Evolutionary conservation across 2,113 vertebrate species (phyloP).

Genomic region (Aptenodytes patagonicus): DNA sequence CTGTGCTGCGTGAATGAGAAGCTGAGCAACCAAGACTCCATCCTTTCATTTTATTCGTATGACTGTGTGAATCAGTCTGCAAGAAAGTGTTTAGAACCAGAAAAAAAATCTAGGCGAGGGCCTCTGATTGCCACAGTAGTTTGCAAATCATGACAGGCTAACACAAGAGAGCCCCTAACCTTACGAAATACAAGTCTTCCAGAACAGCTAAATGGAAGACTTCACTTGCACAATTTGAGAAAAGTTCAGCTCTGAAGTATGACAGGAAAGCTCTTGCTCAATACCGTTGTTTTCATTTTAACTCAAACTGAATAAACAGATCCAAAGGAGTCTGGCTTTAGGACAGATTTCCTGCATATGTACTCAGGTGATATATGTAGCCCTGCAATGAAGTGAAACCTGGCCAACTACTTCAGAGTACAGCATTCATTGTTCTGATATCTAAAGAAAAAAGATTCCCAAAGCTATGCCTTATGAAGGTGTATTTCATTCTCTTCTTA

Average conservation of each 20-base stretch:
- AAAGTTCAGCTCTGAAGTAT: conserved; percentile 25
- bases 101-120: neutral
- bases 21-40: neutral
- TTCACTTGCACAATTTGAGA: conserved; percentile 46
- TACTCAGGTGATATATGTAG: neutral
- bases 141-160: conserved; percentile 7
- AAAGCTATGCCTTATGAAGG: neutral
- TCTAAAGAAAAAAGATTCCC: neutral
- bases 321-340: neutral
- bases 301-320: conserved; percentile 14
- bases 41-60: neutral
- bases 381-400: neutral
- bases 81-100: neutral
- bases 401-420: neutral
- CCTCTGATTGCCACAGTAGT: neutral
- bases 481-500: neutral
- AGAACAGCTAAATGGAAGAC: conserved; percentile 5
- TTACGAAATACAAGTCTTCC: neutral
- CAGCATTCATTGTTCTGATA: neutral
- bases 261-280: conserved; percentile 34
- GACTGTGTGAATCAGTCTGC: neutral
- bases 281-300: conserved; percentile 22
- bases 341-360: neutral
- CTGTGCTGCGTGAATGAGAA: neutral
- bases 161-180: neutral